Evolutionary conservation across 1,140 invertebrate genomes (phyloP).

Genomic region (Protaetia brevitarsis): DNA sequence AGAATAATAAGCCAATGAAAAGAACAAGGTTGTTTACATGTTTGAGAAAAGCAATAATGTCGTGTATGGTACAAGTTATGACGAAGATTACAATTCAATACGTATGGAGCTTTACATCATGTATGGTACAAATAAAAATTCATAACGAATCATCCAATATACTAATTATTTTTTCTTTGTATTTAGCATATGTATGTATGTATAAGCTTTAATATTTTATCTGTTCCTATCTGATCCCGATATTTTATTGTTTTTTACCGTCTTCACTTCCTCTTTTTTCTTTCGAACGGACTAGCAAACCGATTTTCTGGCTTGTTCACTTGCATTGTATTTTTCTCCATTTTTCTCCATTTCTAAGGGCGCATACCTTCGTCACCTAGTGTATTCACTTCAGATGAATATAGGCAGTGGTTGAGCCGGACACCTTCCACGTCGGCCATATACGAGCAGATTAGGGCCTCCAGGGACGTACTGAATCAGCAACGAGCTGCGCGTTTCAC

Average conservation of each 20-base stretch:
- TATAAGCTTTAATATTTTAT: background rate
- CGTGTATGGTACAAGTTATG: too few relatives aligned
- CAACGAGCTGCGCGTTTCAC: slow-evolving; percentile 73
- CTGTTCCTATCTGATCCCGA: slow-evolving; percentile 12
- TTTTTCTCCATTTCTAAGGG: slow-evolving; percentile 44
- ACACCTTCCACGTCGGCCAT: slow-evolving; percentile 90
- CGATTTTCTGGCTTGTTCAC: slow-evolving; percentile 13
- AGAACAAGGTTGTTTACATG: too few relatives aligned
- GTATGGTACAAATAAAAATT: too few relatives aligned
- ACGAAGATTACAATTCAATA: too few relatives aligned
- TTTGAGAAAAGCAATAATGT: too few relatives aligned
- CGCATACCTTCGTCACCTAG: slow-evolving; percentile 65
- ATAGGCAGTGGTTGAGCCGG: slow-evolving; percentile 81
- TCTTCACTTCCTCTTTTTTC: background rate
- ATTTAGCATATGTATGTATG: too few relatives aligned
- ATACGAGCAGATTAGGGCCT: slow-evolving; percentile 81
- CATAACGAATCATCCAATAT: too few relatives aligned
- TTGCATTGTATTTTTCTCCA: slow-evolving; percentile 21
- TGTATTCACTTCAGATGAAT: slow-evolving; percentile 88
- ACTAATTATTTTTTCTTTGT: too few relatives aligned
- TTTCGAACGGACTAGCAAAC: background rate
- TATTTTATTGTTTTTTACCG: background rate
- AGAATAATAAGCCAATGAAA: too few relatives aligned
- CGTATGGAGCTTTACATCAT: too few relatives aligned
- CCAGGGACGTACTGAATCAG: slow-evolving; percentile 61